Percentiles rank a stretch among this genome's conserved stretches.
phyloP scores from a whole-genome alignment of 53 echinoderm and acorn worm species.

The Actinopyga echinites region DNA sequence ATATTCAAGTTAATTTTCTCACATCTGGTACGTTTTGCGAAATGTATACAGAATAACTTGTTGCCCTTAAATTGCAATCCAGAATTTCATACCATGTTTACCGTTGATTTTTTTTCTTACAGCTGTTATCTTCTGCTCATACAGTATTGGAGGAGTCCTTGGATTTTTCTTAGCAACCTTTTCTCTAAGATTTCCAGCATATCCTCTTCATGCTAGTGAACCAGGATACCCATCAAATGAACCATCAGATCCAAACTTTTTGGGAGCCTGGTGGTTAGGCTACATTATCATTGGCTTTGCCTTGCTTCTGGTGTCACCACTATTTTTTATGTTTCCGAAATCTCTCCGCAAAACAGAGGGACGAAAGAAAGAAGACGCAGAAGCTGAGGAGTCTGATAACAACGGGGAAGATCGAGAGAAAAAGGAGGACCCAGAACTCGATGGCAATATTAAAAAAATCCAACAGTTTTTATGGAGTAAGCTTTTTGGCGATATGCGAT shows the following conservation, averaged over 20 bases:
- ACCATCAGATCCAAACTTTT: neutral
- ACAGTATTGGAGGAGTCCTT: slow-evolving; percentile 16
- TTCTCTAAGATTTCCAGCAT: neutral
- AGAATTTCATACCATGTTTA: too few relatives aligned
- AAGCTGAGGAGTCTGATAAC: neutral
- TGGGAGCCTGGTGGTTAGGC: slow-evolving; percentile 33
- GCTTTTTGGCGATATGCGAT: too few relatives aligned
- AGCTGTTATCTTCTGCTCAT: neutral
- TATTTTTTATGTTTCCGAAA: slow-evolving; percentile 21
- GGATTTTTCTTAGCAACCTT: neutral
- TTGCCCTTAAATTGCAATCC: too few relatives aligned
- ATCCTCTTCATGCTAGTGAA: neutral
- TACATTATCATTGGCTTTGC: neutral
- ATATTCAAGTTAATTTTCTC: too few relatives aligned
- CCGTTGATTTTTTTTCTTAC: too few relatives aligned
- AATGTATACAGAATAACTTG: too few relatives aligned
- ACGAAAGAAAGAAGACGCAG: neutral
- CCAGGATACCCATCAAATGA: neutral
- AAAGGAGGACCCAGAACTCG: neutral
- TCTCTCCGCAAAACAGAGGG: neutral
- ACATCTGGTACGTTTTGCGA: too few relatives aligned
- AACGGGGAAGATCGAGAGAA: neutral
- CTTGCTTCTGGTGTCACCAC: neutral
- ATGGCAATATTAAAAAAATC: too few relatives aligned
- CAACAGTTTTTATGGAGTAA: too few relatives aligned